Evolutionary conservation across 2,888 invertebrate genomes (phyloP).

Genomic region (Acleris literana): DNA sequence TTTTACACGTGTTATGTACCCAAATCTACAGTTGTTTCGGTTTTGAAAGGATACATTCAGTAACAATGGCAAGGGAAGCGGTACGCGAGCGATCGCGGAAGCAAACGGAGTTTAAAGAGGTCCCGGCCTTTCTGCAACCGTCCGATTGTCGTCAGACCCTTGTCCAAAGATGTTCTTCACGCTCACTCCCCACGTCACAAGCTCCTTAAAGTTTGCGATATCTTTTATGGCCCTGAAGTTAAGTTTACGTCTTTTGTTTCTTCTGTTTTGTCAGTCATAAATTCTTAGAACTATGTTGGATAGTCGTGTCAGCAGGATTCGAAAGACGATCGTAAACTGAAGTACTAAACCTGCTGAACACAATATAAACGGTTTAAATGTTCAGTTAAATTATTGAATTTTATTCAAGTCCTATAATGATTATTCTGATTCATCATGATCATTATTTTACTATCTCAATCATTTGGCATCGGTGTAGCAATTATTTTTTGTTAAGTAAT

Average conservation of each 20-base stretch:
- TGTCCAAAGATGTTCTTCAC: constrained; percentile 12
- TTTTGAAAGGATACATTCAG: constrained; percentile 24
- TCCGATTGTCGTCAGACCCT: constrained; percentile 15
- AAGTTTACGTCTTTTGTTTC: constrained; percentile 10
- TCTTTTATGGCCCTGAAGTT: constrained; percentile 9
- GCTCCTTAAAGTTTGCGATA: neutral
- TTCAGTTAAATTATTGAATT: too few species aligned
- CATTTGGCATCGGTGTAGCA: too few species aligned
- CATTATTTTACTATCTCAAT: too few species aligned
- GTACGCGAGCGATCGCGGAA: constrained; percentile 26
- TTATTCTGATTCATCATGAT: too few species aligned
- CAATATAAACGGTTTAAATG: neutral
- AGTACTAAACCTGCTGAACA: neutral
- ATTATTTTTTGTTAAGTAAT: too few species aligned
- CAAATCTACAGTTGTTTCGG: constrained; percentile 21
- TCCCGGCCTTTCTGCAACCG: constrained; percentile 34
- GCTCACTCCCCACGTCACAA: constrained; percentile 3
- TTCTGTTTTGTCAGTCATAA: constrained; percentile 8
- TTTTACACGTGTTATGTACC: constrained; percentile 8
- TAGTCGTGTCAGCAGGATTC: neutral
- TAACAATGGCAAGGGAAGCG: constrained; percentile 30
- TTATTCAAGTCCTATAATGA: too few species aligned
- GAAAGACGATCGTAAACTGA: neutral
- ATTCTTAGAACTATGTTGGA: neutral
- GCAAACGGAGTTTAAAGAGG: constrained; percentile 35